These are phyloP conservation scores for Trichosurus vulpecula DNA, from an alignment of 2,797 vertebrate species.

Conservation along the genomic window DNA sequence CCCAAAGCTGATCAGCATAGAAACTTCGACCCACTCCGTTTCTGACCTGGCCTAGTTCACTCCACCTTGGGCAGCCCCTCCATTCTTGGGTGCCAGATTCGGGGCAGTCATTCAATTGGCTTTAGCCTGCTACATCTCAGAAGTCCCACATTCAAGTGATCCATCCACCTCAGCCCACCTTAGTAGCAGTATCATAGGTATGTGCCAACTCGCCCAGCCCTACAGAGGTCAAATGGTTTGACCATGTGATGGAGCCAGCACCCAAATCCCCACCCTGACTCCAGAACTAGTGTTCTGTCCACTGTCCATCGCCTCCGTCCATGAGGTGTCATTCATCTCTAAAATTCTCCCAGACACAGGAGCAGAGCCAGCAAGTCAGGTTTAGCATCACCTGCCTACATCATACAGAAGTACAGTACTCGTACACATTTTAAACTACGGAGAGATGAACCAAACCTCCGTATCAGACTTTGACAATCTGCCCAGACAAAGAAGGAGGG, in stretches of 20 bases:
- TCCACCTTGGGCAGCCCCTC: background rate
- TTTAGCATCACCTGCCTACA: constrained; percentile 41
- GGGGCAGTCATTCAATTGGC: background rate
- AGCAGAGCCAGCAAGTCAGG: constrained; percentile 39
- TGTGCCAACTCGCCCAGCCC: background rate
- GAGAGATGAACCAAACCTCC: constrained; percentile 71
- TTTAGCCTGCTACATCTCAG: background rate
- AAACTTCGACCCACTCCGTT: background rate
- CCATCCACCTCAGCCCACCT: background rate
- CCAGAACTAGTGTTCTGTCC: background rate
- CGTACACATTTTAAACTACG: constrained; percentile 62
- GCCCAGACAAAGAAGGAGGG: constrained; percentile 63
- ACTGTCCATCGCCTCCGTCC: background rate
- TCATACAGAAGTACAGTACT: constrained; percentile 58
- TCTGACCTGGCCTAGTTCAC: background rate
- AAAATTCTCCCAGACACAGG: background rate
- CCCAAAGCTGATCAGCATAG: background rate
- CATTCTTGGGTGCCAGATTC: background rate
- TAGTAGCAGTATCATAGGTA: background rate
- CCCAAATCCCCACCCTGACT: background rate
- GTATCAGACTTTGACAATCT: constrained; percentile 76
- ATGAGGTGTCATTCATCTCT: background rate
- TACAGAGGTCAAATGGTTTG: background rate
- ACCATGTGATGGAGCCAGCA: background rate
- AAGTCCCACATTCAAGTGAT: background rate